Base-by-base conservation (phyloP, 2,888 invertebrate genomes). In the Crepidodera aurea region DNA sequence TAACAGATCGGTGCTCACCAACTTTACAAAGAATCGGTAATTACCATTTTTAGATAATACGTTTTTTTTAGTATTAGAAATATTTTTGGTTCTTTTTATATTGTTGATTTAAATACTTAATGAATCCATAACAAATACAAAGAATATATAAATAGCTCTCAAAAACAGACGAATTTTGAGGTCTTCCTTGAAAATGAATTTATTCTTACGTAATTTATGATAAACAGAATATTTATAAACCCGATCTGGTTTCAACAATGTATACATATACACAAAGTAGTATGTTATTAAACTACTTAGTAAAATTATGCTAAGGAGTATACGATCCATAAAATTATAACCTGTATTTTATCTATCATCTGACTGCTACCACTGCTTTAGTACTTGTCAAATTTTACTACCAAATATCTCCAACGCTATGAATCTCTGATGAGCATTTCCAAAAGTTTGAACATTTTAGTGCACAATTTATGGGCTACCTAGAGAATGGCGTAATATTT, bases 371-470 rank as follows among this genome's bases (percentile, higher is more conserved):
- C 13, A 39, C 5, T 5, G 39, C 10, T 29, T 48, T 27, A 48
- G 27, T 48, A 27, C 16, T 48, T 48, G 48, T 27, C 48, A 19
- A 27, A 27, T 29, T 48, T 48, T 48, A 48, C 48, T 48, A 29
- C 19, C 48, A 12, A 48, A 27, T 15, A 27, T 48, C 27, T 16
- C 13, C 48, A 29, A 19, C 27, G 15, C 16, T 8, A 27, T 48
- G 48, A 48, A 48, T 48, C 16, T 27, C 15, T 12, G 40, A 40
- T 27, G 29, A 48, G 19, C 2, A 27, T 48, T 27, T 29, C 27
- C 27, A 13, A 46, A 19, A 25, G 25, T 15, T 27, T 18, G 29
- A 48, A 27, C 8, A 22, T 19, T 44, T 22, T 44, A 16, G 42
- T n/a, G 13, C 16, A 1, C 13, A 7, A 15, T 39, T 39, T 39